Percentiles rank a stretch among this genome's conserved stretches.
phyloP scores from a whole-genome alignment of 2,113 vertebrate species.

The Pangasianodon hypophthalmus region DNA sequence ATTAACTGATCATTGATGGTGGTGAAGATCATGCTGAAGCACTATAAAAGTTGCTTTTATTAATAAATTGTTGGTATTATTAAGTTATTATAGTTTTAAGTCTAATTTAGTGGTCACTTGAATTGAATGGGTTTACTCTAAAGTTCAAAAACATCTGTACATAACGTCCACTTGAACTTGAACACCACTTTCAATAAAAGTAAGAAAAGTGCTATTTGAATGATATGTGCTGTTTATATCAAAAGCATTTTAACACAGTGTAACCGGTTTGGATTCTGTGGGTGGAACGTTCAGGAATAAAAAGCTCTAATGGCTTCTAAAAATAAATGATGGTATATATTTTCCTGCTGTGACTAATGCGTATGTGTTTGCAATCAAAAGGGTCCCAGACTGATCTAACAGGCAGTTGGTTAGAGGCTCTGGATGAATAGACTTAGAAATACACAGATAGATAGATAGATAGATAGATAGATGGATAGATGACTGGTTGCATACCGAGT shows the following conservation, averaged over 20 bases:
- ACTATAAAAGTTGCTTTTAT: background rate
- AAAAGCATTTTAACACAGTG: background rate
- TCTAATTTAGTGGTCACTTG: background rate
- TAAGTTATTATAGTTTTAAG: background rate
- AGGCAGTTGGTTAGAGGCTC: background rate
- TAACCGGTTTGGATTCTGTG: background rate
- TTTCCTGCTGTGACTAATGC: background rate
- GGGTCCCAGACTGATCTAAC: background rate
- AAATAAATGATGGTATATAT: background rate
- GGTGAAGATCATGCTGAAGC: background rate
- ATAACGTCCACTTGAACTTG: background rate
- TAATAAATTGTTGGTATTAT: background rate
- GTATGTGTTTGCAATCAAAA: background rate
- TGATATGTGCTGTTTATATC: background rate
- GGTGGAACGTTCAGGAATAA: background rate
- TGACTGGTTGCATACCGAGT: background rate
- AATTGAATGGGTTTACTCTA: background rate
- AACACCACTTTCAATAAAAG: background rate
- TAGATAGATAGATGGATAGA: background rate
- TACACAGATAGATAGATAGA: background rate
- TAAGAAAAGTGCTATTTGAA: background rate
- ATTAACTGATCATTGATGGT: background rate
- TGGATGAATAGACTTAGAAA: background rate
- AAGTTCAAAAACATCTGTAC: background rate
- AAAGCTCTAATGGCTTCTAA: background rate